Conservation (phyloP, 2,797 vertebrate genomes). For the Catharus ustulatus region DNA sequence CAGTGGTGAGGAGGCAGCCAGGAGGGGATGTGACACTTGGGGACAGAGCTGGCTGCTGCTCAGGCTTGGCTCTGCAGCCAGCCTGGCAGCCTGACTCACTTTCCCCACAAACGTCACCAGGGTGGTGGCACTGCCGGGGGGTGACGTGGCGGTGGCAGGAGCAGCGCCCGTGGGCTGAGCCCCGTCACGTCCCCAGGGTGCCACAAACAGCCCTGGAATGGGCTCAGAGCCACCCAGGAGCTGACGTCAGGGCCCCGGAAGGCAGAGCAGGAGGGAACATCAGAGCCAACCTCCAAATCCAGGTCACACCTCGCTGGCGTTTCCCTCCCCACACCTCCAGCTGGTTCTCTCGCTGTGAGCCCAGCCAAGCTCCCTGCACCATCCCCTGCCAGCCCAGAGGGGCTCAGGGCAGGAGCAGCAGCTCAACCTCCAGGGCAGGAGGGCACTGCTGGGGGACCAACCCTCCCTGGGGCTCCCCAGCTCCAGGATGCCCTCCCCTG, state of each 20-base stretch:
- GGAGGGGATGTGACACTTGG: not conserved
- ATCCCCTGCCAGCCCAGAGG: not conserved
- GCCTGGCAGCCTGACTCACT: not conserved
- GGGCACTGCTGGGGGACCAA: not conserved
- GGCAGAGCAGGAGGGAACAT: not conserved
- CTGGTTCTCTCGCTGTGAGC: not conserved
- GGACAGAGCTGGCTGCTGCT: not conserved
- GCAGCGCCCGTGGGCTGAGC: not conserved
- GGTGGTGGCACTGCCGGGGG: not conserved
- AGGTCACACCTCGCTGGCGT: not conserved
- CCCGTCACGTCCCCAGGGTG: accelerated
- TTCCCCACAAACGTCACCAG: not conserved
- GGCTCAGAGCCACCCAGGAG: not conserved
- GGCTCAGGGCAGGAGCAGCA: not conserved
- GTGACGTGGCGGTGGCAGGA: not conserved
- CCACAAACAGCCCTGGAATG: not conserved
- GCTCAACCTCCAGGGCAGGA: accelerated
- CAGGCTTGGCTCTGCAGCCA: not conserved
- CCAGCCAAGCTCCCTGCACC: slow-evolving; percentile 11
- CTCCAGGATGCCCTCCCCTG: too few relatives aligned
- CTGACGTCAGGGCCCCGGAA: not conserved
- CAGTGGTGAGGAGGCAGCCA: accelerated
- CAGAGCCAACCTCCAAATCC: slow-evolving; percentile 13
- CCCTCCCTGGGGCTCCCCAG: accelerated
- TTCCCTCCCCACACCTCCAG: not conserved